phyloP scores from a whole-genome alignment of 2,113 vertebrate genomes.

The Poeciliopsis turrubarensis region DNA sequence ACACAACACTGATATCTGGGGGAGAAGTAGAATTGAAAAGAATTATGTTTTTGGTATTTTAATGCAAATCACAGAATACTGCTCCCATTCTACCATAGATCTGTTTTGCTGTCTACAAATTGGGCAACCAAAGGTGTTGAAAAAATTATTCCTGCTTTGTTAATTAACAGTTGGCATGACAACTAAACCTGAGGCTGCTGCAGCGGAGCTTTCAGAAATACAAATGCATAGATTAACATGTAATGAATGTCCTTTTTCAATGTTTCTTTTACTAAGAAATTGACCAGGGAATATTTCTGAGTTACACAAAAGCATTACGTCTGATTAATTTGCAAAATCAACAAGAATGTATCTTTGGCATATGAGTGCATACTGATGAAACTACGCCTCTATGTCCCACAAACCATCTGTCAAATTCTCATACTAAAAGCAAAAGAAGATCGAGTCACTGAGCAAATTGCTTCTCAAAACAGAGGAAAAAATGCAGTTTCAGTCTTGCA shows the following conservation, averaged over 20 bases:
- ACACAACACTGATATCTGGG: constrained; percentile 46
- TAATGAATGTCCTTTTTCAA: constrained; percentile 12
- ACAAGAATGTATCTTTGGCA: neutral
- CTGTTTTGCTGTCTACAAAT: constrained; percentile 9
- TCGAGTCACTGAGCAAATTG: no score
- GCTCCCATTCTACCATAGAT: constrained; percentile 20
- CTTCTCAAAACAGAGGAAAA: neutral
- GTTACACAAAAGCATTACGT: constrained; percentile 21
- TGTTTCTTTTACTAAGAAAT: constrained; percentile 33
- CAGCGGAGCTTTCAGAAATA: constrained; percentile 8
- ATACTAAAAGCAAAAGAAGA: no score
- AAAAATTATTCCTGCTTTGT: constrained; percentile 49
- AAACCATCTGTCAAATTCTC: neutral
- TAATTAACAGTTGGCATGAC: constrained; percentile 57
- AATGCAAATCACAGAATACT: constrained; percentile 24
- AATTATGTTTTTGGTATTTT: constrained; percentile 41
- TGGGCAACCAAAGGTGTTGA: constrained; percentile 24
- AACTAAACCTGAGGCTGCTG: constrained; percentile 40
- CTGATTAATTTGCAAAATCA: constrained; percentile 22
- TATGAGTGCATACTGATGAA: neutral
- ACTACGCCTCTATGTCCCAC: neutral
- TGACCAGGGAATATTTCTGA: constrained; percentile 11
- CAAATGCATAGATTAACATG: constrained; percentile 27
- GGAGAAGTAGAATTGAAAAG: constrained; percentile 47
- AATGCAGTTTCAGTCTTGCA: neutral